Base-by-base conservation (phyloP, 2,113 vertebrate species). In the Corvus moneduloides region DNA sequence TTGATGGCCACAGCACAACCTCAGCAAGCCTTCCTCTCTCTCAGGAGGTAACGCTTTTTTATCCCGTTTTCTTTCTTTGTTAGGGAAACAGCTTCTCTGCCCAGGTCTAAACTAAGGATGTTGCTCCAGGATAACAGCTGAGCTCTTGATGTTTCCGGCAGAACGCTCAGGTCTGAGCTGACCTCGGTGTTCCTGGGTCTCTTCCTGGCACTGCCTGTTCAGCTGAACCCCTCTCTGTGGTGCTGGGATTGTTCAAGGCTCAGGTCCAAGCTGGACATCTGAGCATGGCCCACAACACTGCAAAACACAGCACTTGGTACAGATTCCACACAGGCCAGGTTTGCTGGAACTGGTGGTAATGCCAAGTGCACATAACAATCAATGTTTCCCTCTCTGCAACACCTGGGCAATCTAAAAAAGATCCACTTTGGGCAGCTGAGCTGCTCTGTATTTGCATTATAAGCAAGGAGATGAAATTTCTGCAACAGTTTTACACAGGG, bases 291-390 rank as follows among this genome's bases (percentile, higher is more conserved):
- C 49, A 48, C 28, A 69, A 10, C 4, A 13, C 69, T 14, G 39
- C 59, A 71, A 33, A 94, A 46, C 2, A 1, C 52, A 46, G 28
- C 4, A 5, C 76, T 35, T 6, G 26, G 9, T 39, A 35, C 55
- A 27, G 44, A 39, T 39, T 30, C 69, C 66, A 32, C 64, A 21
- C 68, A 0, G 12, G 32, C 23, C 30, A 18, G 23, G 48, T 10
- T 14, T 54, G 59, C 72, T 52, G 55, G 43, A 87, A 30, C 48
- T 7, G n/a, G 32, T 28, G 62, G 30, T 7, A 84, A 71, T 16
- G 66, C 1, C 32, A 43, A 58, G 21, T 6, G 61, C n/a, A 13
- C 1, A 0, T 5, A 51, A 44, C 0, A 5, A 66, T 26, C 12
- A 8, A 1, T 1, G 37, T 13, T 58, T 49, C 90, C 10, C 61